A percentile compares a stretch with the other conserved stretches of the same genome.
These are phyloP conservation scores for Phrynocephalus vlangalii DNA, from an alignment of 2,797 vertebrate species.

Conservation along the genomic window DNA sequence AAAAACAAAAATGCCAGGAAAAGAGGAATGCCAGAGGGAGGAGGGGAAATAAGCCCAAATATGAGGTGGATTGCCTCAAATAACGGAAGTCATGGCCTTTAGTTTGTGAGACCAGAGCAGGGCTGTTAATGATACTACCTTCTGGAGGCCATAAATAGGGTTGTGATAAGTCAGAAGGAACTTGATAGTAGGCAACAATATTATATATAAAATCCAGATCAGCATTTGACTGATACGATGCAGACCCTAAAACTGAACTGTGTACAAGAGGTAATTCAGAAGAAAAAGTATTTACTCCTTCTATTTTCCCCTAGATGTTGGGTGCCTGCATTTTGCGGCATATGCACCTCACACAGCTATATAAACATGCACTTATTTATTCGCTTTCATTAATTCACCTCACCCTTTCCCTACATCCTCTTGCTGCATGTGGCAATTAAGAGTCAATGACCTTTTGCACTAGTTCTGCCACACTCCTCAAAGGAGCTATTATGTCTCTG, in stretches of 20 bases:
- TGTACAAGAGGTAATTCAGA: constrained; percentile 21
- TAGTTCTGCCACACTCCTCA: constrained; percentile 65
- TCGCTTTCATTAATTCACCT: constrained; percentile 55
- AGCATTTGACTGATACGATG: neutral
- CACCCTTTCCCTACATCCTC: constrained; percentile 37
- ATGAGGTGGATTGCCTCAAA: too few relatives aligned
- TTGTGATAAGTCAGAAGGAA: too few relatives aligned
- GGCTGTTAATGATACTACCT: too few relatives aligned
- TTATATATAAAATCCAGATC: neutral
- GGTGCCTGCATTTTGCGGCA: neutral
- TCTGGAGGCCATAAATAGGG: too few relatives aligned
- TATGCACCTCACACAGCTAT: constrained; percentile 27
- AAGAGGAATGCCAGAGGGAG: too few relatives aligned
- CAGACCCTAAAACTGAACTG: neutral
- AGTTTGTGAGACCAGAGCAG: too few relatives aligned
- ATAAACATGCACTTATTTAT: constrained; percentile 41
- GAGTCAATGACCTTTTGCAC: constrained; percentile 65
- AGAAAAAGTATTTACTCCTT: constrained; percentile 25
- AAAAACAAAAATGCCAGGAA: too few relatives aligned
- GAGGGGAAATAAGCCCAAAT: too few relatives aligned
- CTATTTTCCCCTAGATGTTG: neutral
- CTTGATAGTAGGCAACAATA: neutral
- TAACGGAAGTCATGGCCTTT: too few relatives aligned
- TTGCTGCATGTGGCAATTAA: constrained; percentile 56
- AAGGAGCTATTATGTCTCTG: constrained; percentile 71